A percentile compares a stretch with the other conserved stretches of the same genome.
These are phyloP conservation scores for Solea solea DNA, from an alignment of 2,113 vertebrate species.

Conservation along the genomic window DNA sequence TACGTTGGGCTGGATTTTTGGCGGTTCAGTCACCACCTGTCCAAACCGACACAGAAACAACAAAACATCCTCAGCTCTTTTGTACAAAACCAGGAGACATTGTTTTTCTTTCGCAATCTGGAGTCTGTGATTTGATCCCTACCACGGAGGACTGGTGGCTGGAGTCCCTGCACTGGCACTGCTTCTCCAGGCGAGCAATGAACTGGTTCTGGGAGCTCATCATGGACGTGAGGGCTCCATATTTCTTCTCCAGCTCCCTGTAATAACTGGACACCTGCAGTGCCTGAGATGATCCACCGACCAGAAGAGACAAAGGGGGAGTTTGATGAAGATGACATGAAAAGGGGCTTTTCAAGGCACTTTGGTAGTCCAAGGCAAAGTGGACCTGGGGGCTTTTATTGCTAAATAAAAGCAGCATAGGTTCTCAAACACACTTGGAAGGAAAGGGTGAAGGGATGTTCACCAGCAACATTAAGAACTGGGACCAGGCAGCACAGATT, in stretches of 20 bases:
- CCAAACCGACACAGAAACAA: slow-evolving; percentile 22
- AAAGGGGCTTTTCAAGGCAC: too few species aligned
- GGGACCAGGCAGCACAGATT: too few species aligned
- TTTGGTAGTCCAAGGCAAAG: too few species aligned
- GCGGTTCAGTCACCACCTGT: slow-evolving; percentile 68
- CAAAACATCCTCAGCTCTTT: slow-evolving; percentile 4
- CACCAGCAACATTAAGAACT: too few species aligned
- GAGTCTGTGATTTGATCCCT: not conserved
- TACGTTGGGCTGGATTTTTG: slow-evolving; percentile 51
- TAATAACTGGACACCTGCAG: slow-evolving; percentile 82
- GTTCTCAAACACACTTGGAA: too few species aligned
- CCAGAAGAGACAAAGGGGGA: not conserved
- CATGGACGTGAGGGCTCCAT: slow-evolving; percentile 81
- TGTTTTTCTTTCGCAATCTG: not conserved
- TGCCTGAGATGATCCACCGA: slow-evolving; percentile 67
- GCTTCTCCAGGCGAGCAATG: slow-evolving; percentile 84
- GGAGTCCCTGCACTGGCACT: slow-evolving; percentile 74
- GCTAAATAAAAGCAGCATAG: too few species aligned
- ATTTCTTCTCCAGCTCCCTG: slow-evolving; percentile 86
- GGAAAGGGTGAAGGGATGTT: too few species aligned
- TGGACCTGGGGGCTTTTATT: too few species aligned
- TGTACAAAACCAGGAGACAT: not conserved
- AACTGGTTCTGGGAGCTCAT: slow-evolving; percentile 85
- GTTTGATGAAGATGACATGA: not conserved
- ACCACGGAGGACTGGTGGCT: slow-evolving; percentile 61